Percentiles rank a stretch among this genome's conserved stretches.
These are phyloP conservation scores for Cynodonichthys magdalenae DNA, from an alignment of 2,797 vertebrate genomes.

Conservation along the genomic window DNA sequence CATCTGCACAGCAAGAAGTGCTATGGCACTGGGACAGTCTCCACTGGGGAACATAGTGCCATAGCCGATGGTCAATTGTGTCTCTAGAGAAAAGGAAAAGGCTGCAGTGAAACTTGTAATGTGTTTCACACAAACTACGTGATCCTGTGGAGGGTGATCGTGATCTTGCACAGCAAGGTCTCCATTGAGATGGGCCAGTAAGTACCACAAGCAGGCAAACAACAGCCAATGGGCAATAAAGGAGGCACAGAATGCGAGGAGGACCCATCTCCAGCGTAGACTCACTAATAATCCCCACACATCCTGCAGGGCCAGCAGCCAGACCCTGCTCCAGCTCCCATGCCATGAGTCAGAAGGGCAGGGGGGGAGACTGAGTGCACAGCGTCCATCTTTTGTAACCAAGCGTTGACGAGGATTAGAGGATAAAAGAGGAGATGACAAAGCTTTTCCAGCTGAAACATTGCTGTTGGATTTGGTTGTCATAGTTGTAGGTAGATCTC, in stretches of 20 bases:
- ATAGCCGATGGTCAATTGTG: conserved; percentile 98
- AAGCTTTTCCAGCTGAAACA: conserved; percentile 77
- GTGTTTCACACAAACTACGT: conserved; percentile 95
- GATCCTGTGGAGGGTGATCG: conserved; percentile 88
- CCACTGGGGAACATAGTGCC: conserved; percentile 98
- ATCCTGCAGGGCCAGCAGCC: conserved; percentile 87
- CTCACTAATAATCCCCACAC: conserved; percentile 93
- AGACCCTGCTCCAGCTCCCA: conserved; percentile 74
- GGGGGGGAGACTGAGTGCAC: conserved; percentile 70
- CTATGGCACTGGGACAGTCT: conserved; percentile 94
- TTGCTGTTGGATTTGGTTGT: conserved; percentile 74
- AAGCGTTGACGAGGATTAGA: conserved; percentile 81
- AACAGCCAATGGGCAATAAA: conserved; percentile 96
- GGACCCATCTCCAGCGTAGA: conserved; percentile 97
- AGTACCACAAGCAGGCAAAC: conserved; percentile 96
- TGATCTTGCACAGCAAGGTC: conserved; percentile 91
- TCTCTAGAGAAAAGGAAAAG: conserved; percentile 97
- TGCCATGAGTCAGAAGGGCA: conserved; percentile 61
- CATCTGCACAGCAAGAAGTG: conserved; percentile 96
- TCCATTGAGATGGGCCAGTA: conserved; percentile 93
- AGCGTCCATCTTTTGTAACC: conserved; percentile 94
- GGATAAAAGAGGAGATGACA: conserved; percentile 84
- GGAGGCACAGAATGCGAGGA: conserved; percentile 91
- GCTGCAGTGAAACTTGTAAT: conserved; percentile 96
- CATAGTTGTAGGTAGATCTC: conserved; percentile 61